Percentiles rank a stretch among this genome's conserved stretches.
phyloP scores from a whole-genome alignment of 2,888 invertebrate genomes.

The Alcis repandata region DNA sequence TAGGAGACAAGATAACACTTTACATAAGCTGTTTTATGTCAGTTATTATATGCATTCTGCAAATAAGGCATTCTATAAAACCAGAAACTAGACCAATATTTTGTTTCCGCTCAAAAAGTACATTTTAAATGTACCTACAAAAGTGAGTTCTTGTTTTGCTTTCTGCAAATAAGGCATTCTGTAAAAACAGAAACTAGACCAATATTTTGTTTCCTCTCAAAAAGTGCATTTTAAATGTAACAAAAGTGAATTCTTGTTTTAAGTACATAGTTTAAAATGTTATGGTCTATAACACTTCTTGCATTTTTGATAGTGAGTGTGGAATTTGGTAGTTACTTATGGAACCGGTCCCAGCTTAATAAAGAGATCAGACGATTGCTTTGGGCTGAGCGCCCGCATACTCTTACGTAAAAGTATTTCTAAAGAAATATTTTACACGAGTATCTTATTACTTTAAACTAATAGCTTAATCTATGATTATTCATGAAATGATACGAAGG shows the following conservation, averaged over 20 bases:
- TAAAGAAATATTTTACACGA: constrained; percentile 34
- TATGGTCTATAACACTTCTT: too few relatives aligned
- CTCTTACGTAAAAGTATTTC: constrained; percentile 16
- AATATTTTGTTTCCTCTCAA: not conserved
- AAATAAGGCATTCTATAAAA: not conserved
- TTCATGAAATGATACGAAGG: too few relatives aligned
- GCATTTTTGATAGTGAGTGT: not conserved
- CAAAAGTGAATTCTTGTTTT: too few relatives aligned
- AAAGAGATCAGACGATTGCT: constrained; percentile 20
- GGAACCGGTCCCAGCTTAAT: constrained; percentile 13
- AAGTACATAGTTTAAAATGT: too few relatives aligned
- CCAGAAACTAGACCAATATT: not conserved
- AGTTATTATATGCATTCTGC: not conserved
- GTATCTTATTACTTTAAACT: constrained; percentile 32
- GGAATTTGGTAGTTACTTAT: not conserved
- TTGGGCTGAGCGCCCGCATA: constrained; percentile 28
- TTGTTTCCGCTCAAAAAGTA: not conserved
- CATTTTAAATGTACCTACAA: not conserved
- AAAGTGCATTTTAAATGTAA: not conserved
- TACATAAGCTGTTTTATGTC: constrained; percentile 11
- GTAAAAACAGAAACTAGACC: not conserved
- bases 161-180: not conserved
- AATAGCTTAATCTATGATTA: not conserved
- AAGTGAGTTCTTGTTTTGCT: too few relatives aligned
- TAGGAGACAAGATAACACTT: constrained; percentile 20